Conservation (phyloP, 2,888 invertebrate species). For the Papilio elwesi region DNA sequence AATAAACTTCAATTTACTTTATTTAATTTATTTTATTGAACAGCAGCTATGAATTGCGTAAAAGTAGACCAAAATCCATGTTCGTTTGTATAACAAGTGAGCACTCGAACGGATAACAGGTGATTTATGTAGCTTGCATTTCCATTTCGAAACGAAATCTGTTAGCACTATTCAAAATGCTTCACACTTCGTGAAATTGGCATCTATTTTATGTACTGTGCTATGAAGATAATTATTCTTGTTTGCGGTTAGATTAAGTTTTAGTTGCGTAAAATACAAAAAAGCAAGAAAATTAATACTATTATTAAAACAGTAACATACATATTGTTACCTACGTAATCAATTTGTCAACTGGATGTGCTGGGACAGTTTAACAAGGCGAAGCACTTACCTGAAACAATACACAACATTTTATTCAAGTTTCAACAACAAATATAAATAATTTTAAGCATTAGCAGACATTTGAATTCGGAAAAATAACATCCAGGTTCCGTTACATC, state of each 20-base stretch:
- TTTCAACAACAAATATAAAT: too few relatives aligned
- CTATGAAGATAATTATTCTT: not conserved
- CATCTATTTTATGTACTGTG: not conserved
- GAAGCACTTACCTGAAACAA: too few relatives aligned
- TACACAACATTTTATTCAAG: too few relatives aligned
- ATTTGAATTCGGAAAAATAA: too few relatives aligned
- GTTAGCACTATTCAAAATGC: slow-evolving; percentile 24
- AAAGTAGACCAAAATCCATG: slow-evolving; percentile 9
- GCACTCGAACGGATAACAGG: slow-evolving; percentile 30
- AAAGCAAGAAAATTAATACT: not conserved
- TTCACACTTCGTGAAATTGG: not conserved
- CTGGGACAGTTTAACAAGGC: too few relatives aligned
- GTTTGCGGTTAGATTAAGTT: not conserved
- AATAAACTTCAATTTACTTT: too few relatives aligned
- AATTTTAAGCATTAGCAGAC: too few relatives aligned
- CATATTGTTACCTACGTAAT: too few relatives aligned
- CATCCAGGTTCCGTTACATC: too few relatives aligned
- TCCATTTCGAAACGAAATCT: slow-evolving; percentile 27
- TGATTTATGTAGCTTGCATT: slow-evolving; percentile 30
- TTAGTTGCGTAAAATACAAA: not conserved
- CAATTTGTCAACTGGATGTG: too few relatives aligned
- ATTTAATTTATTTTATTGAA: slow-evolving; percentile 3
- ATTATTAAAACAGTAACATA: too few relatives aligned
- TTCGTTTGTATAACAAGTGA: slow-evolving; percentile 25
- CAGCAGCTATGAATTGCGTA: not conserved